Percentiles rank a stretch among this genome's conserved stretches.
Evolutionary conservation across 2,113 vertebrate genomes (phyloP).

Genomic region (Pluvialis apricaria): DNA sequence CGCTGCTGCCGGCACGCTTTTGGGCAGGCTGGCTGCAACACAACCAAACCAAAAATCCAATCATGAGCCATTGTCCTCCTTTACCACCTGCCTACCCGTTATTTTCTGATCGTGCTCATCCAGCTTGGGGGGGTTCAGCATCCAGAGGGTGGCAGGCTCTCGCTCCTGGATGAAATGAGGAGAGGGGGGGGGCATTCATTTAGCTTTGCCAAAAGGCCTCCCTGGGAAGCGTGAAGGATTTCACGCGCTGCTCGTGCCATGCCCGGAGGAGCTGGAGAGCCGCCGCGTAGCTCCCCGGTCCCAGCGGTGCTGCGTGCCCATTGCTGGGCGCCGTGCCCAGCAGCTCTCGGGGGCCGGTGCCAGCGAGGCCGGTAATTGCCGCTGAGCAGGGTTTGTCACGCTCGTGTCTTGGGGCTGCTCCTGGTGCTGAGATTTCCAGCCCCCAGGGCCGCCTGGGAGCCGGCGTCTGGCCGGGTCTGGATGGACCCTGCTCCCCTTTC

Average conservation of each 20-base stretch:
- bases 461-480: accelerated
- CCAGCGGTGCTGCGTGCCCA: neutral
- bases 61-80: neutral
- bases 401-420: neutral
- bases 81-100: neutral
- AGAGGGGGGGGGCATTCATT: too few species aligned
- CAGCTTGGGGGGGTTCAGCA: neutral
- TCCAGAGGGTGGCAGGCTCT: neutral
- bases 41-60: neutral
- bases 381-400: neutral
- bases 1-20: neutral
- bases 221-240: neutral
- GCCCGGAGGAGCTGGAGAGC: neutral
- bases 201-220: neutral
- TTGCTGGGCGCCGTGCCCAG: neutral
- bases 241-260: accelerated
- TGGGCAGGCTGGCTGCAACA: neutral
- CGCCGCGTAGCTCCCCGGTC: accelerated
- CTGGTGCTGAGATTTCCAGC: neutral
- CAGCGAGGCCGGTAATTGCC: neutral
- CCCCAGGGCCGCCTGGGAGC: neutral
- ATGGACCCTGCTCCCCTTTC: neutral
- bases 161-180: neutral
- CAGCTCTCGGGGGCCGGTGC: neutral
- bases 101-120: neutral